Percentiles rank a stretch among this genome's conserved stretches.
Evolutionary conservation across 2,797 vertebrate genomes (phyloP).

Genomic region (Zenarchopterus dispar): DNA sequence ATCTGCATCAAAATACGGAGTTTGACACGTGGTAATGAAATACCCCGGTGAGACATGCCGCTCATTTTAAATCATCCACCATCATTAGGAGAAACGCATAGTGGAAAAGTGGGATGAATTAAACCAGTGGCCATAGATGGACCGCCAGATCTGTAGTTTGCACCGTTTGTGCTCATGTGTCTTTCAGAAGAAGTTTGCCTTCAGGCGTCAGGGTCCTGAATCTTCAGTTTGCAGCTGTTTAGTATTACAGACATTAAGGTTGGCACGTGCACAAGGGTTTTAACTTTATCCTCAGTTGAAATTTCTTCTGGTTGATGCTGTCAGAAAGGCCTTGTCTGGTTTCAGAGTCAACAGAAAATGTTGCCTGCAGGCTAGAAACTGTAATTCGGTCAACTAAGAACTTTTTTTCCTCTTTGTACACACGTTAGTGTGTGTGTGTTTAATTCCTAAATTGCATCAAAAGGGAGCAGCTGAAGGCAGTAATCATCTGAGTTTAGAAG

Average conservation of each 20-base stretch:
- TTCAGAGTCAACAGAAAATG: constrained; percentile 46
- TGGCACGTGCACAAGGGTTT: constrained; percentile 46
- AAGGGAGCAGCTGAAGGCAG: constrained; percentile 6
- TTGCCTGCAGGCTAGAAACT: constrained; percentile 54
- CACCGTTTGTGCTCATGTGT: constrained; percentile 40
- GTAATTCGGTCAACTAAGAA: constrained; percentile 24
- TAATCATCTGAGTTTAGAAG: neutral
- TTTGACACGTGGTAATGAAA: no score
- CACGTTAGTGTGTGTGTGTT: constrained; percentile 1
- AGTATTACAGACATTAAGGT: constrained; percentile 41
- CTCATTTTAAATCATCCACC: neutral
- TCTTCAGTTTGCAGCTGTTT: constrained; percentile 51
- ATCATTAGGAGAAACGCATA: constrained; percentile 18
- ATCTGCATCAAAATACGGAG: no score
- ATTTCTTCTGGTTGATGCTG: constrained; percentile 38
- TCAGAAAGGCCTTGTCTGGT: constrained; percentile 27
- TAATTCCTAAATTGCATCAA: neutral
- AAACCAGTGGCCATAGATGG: constrained; percentile 38
- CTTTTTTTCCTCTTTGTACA: constrained; percentile 5
- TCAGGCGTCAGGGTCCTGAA: constrained; percentile 37
- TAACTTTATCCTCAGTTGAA: constrained; percentile 49
- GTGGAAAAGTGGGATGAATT: constrained; percentile 24
- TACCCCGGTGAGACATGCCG: neutral
- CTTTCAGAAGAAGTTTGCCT: constrained; percentile 43
- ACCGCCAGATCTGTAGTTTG: constrained; percentile 19